A percentile compares a stretch with the other conserved stretches of the same genome.
Evolutionary conservation across 2,113 vertebrate species (phyloP).

Genomic region (Chunga burmeisteri): DNA sequence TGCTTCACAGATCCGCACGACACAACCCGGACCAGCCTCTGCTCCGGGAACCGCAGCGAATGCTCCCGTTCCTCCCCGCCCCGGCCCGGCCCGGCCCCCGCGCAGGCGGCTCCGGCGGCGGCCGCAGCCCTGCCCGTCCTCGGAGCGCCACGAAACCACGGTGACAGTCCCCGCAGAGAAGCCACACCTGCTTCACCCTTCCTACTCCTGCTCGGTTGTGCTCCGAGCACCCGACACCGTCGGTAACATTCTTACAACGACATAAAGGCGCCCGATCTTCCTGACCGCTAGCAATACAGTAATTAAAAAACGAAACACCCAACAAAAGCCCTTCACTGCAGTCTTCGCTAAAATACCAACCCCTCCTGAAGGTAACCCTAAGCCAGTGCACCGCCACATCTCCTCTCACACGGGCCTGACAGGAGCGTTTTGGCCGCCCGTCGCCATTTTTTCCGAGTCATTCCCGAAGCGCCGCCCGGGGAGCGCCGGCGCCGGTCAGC

Average conservation of each 20-base stretch:
- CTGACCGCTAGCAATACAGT: fast-evolving
- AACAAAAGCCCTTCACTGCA: background rate
- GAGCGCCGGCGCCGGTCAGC: no score
- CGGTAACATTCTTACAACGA: background rate
- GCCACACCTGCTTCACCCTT: background rate
- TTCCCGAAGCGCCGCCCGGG: background rate
- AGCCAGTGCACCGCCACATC: background rate
- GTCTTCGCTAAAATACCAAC: fast-evolving
- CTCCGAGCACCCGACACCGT: background rate
- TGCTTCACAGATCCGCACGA: fast-evolving
- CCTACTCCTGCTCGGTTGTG: background rate
- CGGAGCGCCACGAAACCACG: background rate
- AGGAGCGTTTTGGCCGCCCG: background rate
- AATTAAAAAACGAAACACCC: no score
- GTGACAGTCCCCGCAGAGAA: background rate
- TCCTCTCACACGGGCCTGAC: no score
- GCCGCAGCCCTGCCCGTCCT: no score
- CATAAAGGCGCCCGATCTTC: background rate
- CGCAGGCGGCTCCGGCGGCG: no score
- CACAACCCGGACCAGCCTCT: background rate
- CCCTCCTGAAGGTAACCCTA: background rate
- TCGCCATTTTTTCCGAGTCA: background rate
- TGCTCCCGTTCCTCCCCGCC: background rate
- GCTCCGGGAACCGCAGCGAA: background rate
- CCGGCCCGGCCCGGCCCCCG: no score